Percentiles rank a stretch among this genome's conserved stretches.
Conservation (phyloP, 2,888 invertebrate genomes). For the Pseudococcus viburni region DNA sequence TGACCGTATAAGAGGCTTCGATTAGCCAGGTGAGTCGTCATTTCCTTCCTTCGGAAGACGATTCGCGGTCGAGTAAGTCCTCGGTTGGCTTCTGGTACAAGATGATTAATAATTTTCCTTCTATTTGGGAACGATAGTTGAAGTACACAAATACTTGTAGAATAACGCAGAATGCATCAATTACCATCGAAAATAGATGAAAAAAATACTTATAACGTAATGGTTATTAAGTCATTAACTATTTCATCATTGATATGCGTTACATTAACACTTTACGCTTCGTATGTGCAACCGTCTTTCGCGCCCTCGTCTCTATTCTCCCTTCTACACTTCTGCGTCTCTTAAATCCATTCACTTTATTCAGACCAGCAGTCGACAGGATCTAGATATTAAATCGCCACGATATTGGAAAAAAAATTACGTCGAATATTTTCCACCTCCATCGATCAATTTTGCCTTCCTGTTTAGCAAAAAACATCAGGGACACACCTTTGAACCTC, state of each 20-base stretch:
- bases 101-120: neutral
- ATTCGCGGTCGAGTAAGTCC: neutral
- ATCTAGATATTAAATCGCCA: neutral
- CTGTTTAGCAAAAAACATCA: neutral
- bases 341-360: slow-evolving; percentile 14
- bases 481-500: neutral
- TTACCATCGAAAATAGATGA: slow-evolving; percentile 26
- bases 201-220: slow-evolving; percentile 15
- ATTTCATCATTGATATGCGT: slow-evolving; percentile 24
- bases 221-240: slow-evolving; percentile 16
- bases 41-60: neutral
- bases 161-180: neutral
- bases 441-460: neutral
- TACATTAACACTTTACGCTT: slow-evolving; percentile 32
- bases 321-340: neutral
- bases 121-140: neutral
- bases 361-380: neutral
- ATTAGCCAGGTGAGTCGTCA: neutral
- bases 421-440: neutral
- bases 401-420: neutral
- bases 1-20: neutral
- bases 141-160: neutral
- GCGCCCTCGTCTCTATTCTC: slow-evolving; percentile 1
- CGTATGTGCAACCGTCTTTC: slow-evolving; percentile 14
- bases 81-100: neutral